phyloP scores from a whole-genome alignment of 2,113 vertebrate species.

The Phainopepla nitens region DNA sequence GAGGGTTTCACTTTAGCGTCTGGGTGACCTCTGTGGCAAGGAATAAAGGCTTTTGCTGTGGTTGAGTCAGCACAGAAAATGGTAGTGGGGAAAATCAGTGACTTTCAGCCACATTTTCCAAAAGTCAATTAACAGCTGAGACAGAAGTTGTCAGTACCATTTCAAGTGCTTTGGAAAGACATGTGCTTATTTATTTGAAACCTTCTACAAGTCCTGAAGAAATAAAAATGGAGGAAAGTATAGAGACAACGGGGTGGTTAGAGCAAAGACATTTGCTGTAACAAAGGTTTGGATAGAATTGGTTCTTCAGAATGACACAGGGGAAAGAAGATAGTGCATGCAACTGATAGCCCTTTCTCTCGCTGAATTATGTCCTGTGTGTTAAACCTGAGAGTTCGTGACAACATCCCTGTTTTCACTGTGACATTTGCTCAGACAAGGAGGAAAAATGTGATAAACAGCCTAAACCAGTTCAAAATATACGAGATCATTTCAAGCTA shows the following conservation, averaged over 20 bases:
- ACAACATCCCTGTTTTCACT: not conserved
- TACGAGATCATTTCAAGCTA: not conserved
- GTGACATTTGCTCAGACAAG: not conserved
- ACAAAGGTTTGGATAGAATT: not conserved
- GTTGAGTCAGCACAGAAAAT: not conserved
- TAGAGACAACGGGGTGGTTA: not conserved
- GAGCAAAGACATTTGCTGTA: not conserved
- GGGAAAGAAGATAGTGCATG: not conserved
- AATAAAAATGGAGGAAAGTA: not conserved
- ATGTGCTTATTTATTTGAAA: not conserved
- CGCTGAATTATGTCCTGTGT: not conserved
- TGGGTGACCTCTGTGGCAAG: not conserved
- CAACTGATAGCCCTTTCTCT: not conserved
- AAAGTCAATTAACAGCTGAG: not conserved
- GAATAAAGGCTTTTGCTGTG: not conserved
- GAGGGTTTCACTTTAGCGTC: not conserved
- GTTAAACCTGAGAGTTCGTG: not conserved
- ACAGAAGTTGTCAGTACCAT: not conserved
- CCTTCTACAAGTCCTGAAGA: not conserved
- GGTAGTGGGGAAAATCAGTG: not conserved
- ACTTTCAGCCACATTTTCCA: not conserved
- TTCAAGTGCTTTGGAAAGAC: not conserved
- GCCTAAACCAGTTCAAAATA: not conserved
- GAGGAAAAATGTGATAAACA: not conserved
- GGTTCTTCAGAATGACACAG: not conserved